phyloP scores from a whole-genome alignment of 2,888 invertebrate species.

The Nomada fabriciana region DNA sequence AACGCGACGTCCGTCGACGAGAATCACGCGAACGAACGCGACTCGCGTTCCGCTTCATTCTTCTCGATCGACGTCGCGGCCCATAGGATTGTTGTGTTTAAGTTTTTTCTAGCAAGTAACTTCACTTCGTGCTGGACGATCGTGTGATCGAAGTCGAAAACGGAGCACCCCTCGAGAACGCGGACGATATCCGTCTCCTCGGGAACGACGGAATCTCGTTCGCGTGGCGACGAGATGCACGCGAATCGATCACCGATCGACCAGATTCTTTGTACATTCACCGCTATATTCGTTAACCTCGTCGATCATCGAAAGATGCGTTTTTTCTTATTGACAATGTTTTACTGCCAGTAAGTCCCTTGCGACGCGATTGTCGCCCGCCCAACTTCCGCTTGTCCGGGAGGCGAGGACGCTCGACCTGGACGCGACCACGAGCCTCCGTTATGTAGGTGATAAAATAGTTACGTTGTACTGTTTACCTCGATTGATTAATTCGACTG shows the following conservation, averaged over 20 bases:
- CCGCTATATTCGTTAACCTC: constrained; percentile 56
- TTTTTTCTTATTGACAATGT: constrained; percentile 68
- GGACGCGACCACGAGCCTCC: constrained; percentile 39
- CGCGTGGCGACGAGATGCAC: neutral
- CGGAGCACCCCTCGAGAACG: neutral
- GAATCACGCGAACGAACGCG: constrained; percentile 10
- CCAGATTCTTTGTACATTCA: constrained; percentile 71
- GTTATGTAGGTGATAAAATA: constrained; percentile 53
- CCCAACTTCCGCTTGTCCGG: neutral
- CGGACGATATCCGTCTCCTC: neutral
- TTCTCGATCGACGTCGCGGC: constrained; percentile 69
- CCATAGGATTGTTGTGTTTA: constrained; percentile 80
- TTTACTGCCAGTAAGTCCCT: constrained; percentile 64
- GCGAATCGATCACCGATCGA: constrained; percentile 24
- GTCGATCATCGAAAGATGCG: constrained; percentile 56
- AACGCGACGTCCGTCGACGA: constrained; percentile 69
- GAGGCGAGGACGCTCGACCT: no score
- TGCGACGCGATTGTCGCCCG: constrained; percentile 26
- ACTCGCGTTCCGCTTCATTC: constrained; percentile 21
- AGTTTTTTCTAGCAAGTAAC: constrained; percentile 78
- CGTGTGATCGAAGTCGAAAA: neutral
- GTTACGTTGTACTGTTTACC: constrained; percentile 60
- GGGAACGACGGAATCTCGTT: neutral
- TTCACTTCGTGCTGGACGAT: neutral
- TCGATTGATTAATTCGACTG: constrained; percentile 54